Base-by-base conservation (phyloP, 2,888 invertebrate species). In the Melieria omissa region DNA sequence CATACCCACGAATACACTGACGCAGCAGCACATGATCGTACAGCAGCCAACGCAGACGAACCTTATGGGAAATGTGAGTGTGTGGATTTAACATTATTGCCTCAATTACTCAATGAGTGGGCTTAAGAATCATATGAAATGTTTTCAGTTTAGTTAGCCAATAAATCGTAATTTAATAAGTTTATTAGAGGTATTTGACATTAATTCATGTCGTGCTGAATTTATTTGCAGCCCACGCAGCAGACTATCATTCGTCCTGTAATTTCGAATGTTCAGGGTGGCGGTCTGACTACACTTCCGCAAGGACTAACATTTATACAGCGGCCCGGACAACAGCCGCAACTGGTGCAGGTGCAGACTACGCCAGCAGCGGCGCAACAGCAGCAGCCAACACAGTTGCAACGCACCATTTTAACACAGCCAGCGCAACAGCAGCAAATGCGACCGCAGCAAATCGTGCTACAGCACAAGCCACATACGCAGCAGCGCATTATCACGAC, bases 181-280 rank as follows among this genome's bases (percentile, higher is more conserved):
- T 60, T 60, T 60, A 4, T 41, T 41, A 1, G 12, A 2, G 49
- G 10, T 4, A 58, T 58, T 29, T 58, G 29, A 9, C 42, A 9
- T 55, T 55, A n/a, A 55, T 55, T 6, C 14, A 41, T 29, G 52
- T n/a, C 1, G 14, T 45, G 9, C 29, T 29, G 29, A 2, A 29
- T 29, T 42, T 54, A 14, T 62, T 62, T 77, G 45, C 72, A 87
- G 84, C 81, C 84, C 65, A 79, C 84, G 67, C 86, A 86, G 74
- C 86, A 86, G 76, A 86, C 87, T 12, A 87, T 87, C 63, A 86
- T 87, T 71, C 81, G 87, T 12, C 87, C 87, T 6, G 84, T 87
- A 46, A 81, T 87, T 80, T 78, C 85, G 14, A 84, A 84, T 73
- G 80, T 83, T 12, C 82, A 84, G 74, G 82, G 85, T n/a, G 81